Percentiles rank a stretch among this genome's conserved stretches.
Conservation (phyloP, 1,140 invertebrate genomes). For the Ips typographus region DNA sequence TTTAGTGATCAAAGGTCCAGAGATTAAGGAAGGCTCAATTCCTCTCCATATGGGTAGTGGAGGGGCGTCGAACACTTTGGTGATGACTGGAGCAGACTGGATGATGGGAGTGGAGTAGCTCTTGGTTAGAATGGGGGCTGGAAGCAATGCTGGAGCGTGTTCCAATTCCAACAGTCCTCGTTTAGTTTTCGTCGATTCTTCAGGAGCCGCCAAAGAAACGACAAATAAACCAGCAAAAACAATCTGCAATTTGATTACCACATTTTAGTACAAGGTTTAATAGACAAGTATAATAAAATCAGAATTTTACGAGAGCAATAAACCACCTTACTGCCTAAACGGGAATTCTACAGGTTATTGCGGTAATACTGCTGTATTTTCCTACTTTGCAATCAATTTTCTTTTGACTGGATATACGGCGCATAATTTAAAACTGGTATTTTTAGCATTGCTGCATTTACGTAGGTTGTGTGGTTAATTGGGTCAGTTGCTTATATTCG, state of each 20-base stretch:
- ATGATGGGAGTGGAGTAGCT: conserved; percentile 24
- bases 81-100: conserved; percentile 16
- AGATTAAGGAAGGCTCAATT: conserved; percentile 8
- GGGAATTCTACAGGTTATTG: no score
- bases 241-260: background rate
- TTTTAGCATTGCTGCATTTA: no score
- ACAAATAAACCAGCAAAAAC: background rate
- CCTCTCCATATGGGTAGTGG: conserved; percentile 15
- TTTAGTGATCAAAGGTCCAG: conserved; percentile 17
- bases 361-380: no score
- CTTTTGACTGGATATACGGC: no score
- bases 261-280: background rate
- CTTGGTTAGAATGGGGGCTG: conserved; percentile 5
- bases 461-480: no score
- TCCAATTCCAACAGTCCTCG: conserved; percentile 11
- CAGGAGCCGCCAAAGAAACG: background rate
- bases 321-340: background rate
- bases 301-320: background rate
- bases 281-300: background rate
- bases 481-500: no score
- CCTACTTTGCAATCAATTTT: no score
- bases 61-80: conserved; percentile 26
- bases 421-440: no score
- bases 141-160: conserved; percentile 13
- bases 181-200: conserved; percentile 16